Conservation (phyloP, 2,888 invertebrate genomes). For the Noctua pronuba region DNA sequence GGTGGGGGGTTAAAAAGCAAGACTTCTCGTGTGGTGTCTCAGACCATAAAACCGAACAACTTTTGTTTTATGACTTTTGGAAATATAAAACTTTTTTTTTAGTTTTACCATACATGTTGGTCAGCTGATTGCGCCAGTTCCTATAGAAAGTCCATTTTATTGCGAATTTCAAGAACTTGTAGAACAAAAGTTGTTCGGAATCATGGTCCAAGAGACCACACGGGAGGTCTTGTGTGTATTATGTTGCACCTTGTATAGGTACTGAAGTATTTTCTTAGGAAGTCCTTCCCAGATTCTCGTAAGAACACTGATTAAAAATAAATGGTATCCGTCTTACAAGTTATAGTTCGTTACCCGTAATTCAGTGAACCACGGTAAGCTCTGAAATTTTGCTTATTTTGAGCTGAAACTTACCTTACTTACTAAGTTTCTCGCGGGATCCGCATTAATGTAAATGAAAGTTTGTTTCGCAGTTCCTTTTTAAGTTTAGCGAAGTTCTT, state of each 20-base stretch:
- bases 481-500: constrained; percentile 50
- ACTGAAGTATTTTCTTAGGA: neutral
- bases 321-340: constrained; percentile 32
- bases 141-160: too few relatives aligned
- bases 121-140: too few relatives aligned
- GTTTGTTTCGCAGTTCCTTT: constrained; percentile 53
- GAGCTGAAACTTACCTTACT: constrained; percentile 43
- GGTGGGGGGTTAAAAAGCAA: too few relatives aligned
- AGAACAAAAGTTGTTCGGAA: too few relatives aligned
- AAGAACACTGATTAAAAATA: constrained; percentile 42
- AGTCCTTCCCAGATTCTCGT: neutral
- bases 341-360: constrained; percentile 48
- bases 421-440: constrained; percentile 46
- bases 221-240: too few relatives aligned
- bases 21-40: too few relatives aligned
- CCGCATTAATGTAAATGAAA: constrained; percentile 64
- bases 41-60: too few relatives aligned
- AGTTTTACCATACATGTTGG: too few relatives aligned
- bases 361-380: constrained; percentile 25
- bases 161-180: too few relatives aligned
- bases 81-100: too few relatives aligned
- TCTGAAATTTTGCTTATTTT: constrained; percentile 51
- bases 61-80: too few relatives aligned
- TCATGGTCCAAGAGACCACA: too few relatives aligned
- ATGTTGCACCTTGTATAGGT: neutral